Conservation (phyloP, 2,888 invertebrate species). For the Colletes collaris region DNA sequence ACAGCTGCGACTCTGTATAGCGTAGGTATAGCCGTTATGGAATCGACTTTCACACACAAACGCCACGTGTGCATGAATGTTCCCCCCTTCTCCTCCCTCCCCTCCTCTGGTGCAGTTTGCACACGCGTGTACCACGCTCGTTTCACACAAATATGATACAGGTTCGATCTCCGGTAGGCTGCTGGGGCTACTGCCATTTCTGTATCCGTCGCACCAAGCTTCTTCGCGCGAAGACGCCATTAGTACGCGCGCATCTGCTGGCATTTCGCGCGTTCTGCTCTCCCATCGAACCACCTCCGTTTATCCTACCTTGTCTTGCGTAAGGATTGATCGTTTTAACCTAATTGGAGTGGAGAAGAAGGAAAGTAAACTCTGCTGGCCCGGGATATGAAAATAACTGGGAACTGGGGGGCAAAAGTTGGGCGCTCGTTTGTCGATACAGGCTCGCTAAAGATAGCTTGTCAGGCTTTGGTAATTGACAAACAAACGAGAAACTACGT, state of each 20-base stretch:
- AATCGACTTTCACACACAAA: slow-evolving; percentile 40
- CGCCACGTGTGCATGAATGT: not conserved
- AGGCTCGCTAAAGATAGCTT: no score
- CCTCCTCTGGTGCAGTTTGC: not conserved
- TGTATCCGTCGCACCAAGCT: not conserved
- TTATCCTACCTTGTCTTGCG: slow-evolving; percentile 1
- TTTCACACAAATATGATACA: not conserved
- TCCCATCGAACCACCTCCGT: slow-evolving; percentile 26
- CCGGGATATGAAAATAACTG: no score
- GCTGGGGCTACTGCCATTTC: slow-evolving; percentile 16
- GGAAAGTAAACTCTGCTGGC: no score
- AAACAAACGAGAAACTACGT: no score
- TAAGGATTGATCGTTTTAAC: not conserved
- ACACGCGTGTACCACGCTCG: slow-evolving; percentile 8
- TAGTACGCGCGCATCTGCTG: slow-evolving; percentile 18
- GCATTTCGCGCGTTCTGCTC: slow-evolving; percentile 38
- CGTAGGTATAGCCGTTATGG: slow-evolving; percentile 35
- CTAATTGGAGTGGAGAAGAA: no score
- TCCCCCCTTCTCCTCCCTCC: no score
- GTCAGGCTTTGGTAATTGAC: no score
- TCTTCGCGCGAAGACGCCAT: slow-evolving; percentile 8
- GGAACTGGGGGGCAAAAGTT: no score
- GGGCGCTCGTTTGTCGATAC: no score
- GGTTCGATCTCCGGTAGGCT: slow-evolving; percentile 11
- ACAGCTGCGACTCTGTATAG: slow-evolving; percentile 50